Conservation (phyloP, 2,888 invertebrate genomes). For the Andrena hattorfiana region DNA sequence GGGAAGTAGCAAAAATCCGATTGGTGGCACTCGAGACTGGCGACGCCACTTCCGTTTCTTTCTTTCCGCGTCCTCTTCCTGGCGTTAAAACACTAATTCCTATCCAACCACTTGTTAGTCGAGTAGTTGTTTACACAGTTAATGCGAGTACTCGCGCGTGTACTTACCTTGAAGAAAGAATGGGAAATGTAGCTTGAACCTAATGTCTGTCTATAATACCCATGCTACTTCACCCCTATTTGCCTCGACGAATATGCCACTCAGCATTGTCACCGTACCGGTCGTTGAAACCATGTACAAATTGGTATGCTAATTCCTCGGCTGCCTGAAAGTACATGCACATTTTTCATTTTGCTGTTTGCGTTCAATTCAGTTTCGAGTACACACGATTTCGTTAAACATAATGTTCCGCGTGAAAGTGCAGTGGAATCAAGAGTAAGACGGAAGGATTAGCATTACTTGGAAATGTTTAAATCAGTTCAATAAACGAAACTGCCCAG, state of each 20-base stretch:
- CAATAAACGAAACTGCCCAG: no score
- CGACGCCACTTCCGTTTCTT: conserved; percentile 60
- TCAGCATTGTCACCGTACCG: conserved; percentile 49
- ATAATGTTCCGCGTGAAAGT: background rate
- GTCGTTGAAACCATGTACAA: conserved; percentile 64
- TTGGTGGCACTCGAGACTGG: conserved; percentile 56
- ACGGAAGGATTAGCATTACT: no score
- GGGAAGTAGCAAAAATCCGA: conserved; percentile 62
- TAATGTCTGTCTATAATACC: conserved; percentile 59
- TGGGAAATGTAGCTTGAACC: conserved; percentile 63
- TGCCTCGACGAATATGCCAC: conserved; percentile 66
- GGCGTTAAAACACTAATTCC: conserved; percentile 77
- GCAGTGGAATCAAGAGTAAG: background rate
- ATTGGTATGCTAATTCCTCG: conserved; percentile 58
- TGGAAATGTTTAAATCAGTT: no score
- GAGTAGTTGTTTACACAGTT: conserved; percentile 81
- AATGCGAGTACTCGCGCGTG: conserved; percentile 77
- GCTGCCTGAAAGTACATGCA: background rate
- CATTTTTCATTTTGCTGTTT: background rate
- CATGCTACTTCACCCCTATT: conserved; percentile 73
- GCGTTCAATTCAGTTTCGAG: background rate
- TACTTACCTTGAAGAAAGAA: conserved; percentile 60
- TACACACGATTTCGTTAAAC: background rate
- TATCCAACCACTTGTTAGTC: conserved; percentile 74
- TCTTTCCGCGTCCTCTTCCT: conserved; percentile 64